Percentiles rank a stretch among this genome's conserved stretches.
Conservation (phyloP, 2,113 vertebrate species). For the Nothocercus nigrocapillus region DNA sequence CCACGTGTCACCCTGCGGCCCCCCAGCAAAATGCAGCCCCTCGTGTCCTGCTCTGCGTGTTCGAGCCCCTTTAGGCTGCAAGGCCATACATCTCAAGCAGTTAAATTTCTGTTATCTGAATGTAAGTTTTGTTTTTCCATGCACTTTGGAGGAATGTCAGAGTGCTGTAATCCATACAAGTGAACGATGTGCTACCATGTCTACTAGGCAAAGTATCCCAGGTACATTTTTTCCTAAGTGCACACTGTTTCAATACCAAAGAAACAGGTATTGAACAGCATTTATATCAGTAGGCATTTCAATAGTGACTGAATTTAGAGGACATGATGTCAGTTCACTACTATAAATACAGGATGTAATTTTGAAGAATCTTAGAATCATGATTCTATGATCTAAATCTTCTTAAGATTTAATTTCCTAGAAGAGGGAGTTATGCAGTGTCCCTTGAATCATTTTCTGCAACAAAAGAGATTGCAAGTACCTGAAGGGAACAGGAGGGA, state of each 20-base stretch:
- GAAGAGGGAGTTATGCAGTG: not conserved
- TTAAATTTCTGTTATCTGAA: not conserved
- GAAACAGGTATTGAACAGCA: not conserved
- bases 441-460: not conserved
- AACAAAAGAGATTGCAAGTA: not conserved
- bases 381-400: no score
- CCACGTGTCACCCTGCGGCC: fast-evolving
- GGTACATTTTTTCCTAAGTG: not conserved
- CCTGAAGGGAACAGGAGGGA: not conserved
- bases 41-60: not conserved
- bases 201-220: not conserved
- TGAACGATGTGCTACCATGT: not conserved
- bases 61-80: not conserved
- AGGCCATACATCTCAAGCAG: not conserved
- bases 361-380: not conserved
- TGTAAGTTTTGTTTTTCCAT: not conserved
- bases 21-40: not conserved
- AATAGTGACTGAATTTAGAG: not conserved
- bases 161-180: not conserved
- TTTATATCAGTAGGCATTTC: not conserved
- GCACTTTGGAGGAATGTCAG: not conserved
- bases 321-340: not conserved
- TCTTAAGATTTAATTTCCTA: not conserved
- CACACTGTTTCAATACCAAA: not conserved
- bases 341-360: not conserved